Conservation (phyloP, 1,140 invertebrate species). For the Homalodisca vitripennis region DNA sequence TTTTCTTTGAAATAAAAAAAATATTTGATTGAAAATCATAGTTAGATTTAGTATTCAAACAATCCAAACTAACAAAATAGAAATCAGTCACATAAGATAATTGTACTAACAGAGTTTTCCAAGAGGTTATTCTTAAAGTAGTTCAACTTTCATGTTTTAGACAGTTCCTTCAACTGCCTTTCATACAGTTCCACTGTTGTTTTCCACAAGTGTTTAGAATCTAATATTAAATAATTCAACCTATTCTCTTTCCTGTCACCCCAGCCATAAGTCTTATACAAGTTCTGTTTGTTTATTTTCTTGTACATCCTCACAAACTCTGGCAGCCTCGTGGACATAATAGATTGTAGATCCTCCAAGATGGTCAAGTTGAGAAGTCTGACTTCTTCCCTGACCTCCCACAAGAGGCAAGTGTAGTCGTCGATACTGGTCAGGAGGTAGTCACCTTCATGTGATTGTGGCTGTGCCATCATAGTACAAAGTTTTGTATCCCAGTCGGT, state of each 20-base stretch:
- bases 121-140: too few species aligned
- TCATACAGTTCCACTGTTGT: not conserved
- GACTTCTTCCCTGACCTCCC: not conserved
- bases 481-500: not conserved
- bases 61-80: too few species aligned
- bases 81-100: too few species aligned
- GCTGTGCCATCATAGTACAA: not conserved
- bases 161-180: not conserved
- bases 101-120: too few species aligned
- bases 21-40: too few species aligned
- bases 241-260: conserved; percentile 9
- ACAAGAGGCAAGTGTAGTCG: not conserved
- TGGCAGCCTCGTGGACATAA: not conserved
- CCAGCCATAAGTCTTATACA: not conserved
- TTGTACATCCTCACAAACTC: not conserved
- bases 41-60: too few species aligned
- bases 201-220: conserved; percentile 7
- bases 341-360: not conserved
- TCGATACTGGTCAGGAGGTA: not conserved
- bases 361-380: not conserved
- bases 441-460: not conserved
- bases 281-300: not conserved
- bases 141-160: too few species aligned
- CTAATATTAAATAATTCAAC: not conserved
- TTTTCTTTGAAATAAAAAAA: too few species aligned